Evolutionary conservation across 23 tunicate genomes (phyloP), one percentile per base, ranked within the genome.

Genomic region (Clavelina lepadiformis): DNA sequence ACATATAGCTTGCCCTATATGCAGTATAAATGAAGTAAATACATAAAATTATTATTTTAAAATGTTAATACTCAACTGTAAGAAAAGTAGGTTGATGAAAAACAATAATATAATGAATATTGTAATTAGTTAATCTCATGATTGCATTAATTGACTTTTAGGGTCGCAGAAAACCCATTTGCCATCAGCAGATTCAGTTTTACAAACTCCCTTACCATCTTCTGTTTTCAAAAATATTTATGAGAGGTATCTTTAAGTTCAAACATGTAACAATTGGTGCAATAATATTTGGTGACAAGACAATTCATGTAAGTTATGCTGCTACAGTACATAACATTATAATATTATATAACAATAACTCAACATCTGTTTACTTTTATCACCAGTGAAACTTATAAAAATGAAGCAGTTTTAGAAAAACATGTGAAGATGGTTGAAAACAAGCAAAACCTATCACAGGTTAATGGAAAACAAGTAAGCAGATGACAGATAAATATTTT

Each of bases 381-480:
- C 35, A 2, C 28, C 5, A 78, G 83, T 23, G 33, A 61, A 15
- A 49, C 71, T 15, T 28, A 80, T 3, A 46, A 53, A 30, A 47
- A 63, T 20, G 51, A 35, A 15, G 46, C 28, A 28, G 54, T 63
- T 38, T 46, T 86, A 28, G 95, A 86, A 28, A 72, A 65, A 34
- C 95, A 86, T 78, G 95, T 86, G 5, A 86, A 77, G 38, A 86
- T 86, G 95, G 95, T 86, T 55, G 80, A 78, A 65, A 77, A 58
- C 45, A 63, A 72, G 32, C 35, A 78, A 38, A 61, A 74, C 20
- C 41, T 56, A 0, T 58, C 68, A 55, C 58, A 72, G 35, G 80
- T 67, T 0, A 72, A 78, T 68, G 84, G 84, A 2, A 68, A 63
- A 56, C 58, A 82, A 75, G 89, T 82, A 53, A 35, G 30, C n/a